These are phyloP conservation scores for Leuctra nigra DNA, from an alignment of 2,888 invertebrate genomes.

Conservation along the genomic window DNA sequence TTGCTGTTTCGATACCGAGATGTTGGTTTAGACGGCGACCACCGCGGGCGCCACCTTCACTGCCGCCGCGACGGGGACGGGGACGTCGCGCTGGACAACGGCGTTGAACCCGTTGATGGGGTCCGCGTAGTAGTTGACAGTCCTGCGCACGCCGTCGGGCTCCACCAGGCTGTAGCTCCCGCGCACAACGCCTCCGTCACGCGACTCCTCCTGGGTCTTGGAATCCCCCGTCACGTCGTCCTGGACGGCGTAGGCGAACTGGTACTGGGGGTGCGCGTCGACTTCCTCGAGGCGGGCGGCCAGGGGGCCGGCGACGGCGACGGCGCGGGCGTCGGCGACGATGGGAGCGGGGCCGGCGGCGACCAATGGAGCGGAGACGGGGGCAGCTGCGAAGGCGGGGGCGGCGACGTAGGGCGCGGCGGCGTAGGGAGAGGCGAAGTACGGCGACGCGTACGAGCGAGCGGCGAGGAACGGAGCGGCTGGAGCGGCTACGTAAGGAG, in stretches of 20 bases:
- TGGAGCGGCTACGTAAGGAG: constrained; percentile 28
- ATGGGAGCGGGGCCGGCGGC: constrained; percentile 19
- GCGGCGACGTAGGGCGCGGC: constrained; percentile 17
- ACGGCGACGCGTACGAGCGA: constrained; percentile 28
- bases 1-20: no score
- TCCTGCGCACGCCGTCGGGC: constrained; percentile 36
- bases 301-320: constrained; percentile 21
- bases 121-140: constrained; percentile 39
- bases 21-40: constrained; percentile 21
- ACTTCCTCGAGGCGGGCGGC: constrained; percentile 27
- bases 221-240: constrained; percentile 35
- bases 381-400: constrained; percentile 10
- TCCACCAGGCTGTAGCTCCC: constrained; percentile 37
- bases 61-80: constrained; percentile 29
- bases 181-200: constrained; percentile 37
- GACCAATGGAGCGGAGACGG: constrained; percentile 10
- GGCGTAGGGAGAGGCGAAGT: constrained; percentile 29
- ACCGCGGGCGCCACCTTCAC: constrained; percentile 22
- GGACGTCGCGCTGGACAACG: constrained; percentile 34
- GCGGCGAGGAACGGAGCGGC: constrained; percentile 7
- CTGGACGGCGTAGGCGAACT: constrained; percentile 29
- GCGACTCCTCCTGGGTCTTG: constrained; percentile 34
- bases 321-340: constrained; percentile 16
- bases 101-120: constrained; percentile 38
- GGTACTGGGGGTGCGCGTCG: constrained; percentile 30